Evolutionary conservation across 2,888 invertebrate species (phyloP).

Genomic region (Tinea trinotella): DNA sequence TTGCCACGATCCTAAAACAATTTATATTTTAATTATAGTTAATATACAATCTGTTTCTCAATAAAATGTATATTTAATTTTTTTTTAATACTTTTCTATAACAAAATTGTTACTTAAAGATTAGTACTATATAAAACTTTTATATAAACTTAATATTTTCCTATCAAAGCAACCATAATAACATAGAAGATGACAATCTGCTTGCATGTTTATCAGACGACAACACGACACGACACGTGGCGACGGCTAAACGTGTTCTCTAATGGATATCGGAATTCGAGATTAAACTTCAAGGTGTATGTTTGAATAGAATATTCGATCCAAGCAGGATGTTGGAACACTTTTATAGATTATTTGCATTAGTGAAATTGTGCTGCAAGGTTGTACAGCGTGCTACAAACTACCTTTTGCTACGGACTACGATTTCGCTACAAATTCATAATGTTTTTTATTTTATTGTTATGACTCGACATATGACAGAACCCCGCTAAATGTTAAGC

Average conservation of each 20-base stretch:
- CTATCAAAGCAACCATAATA: not conserved
- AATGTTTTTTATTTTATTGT: no score
- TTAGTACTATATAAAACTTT: no score
- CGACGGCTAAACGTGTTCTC: not conserved
- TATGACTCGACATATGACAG: no score
- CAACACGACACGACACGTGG: not conserved
- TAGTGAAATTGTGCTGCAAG: not conserved
- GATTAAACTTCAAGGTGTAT: conserved; percentile 2
- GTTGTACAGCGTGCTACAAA: no score
- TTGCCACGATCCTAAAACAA: no score
- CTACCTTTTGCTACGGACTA: not conserved
- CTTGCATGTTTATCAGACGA: not conserved
- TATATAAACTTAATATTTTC: no score
- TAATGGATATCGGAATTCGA: conserved; percentile 1
- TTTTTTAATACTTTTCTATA: no score
- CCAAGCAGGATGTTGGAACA: not conserved
- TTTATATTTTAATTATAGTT: no score
- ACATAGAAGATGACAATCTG: not conserved
- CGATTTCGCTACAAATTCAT: not conserved
- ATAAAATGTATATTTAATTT: no score
- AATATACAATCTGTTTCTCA: no score
- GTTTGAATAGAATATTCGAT: not conserved
- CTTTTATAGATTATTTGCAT: not conserved
- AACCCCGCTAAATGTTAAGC: no score
- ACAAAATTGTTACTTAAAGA: no score